Percentiles rank a stretch among this genome's conserved stretches.
These are phyloP conservation scores for Rousettus madagascariensis DNA, from an alignment of 2,797 vertebrate species.

Conservation along the genomic window DNA sequence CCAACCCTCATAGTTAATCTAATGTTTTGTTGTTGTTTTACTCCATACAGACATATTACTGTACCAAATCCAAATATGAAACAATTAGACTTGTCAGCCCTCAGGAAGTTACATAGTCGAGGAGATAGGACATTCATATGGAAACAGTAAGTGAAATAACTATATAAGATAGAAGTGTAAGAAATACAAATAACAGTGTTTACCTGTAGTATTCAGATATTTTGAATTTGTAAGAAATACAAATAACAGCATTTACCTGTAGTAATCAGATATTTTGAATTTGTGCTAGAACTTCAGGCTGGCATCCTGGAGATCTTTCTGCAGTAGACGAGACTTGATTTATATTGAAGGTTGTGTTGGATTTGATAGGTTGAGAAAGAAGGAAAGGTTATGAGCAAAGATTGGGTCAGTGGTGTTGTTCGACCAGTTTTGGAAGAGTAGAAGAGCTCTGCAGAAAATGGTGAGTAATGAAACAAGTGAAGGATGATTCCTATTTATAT, in stretches of 20 bases:
- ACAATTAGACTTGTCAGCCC: background rate
- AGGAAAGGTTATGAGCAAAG: background rate
- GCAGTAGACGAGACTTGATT: background rate
- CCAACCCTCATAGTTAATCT: background rate
- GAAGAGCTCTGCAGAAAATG: background rate
- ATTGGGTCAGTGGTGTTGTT: background rate
- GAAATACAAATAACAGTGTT: background rate
- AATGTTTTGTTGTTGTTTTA: background rate
- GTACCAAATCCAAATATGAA: background rate
- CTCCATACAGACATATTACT: background rate
- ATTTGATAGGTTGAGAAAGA: background rate
- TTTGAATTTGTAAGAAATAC: background rate
- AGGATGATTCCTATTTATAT: background rate
- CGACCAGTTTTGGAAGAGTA: background rate
- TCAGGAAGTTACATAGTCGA: background rate
- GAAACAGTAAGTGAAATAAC: background rate
- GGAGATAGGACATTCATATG: background rate
- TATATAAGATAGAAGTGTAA: background rate
- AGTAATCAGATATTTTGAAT: constrained; percentile 5
- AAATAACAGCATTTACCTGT: background rate
- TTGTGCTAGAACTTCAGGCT: background rate
- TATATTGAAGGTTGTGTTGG: background rate
- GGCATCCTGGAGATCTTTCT: background rate
- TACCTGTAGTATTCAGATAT: background rate
- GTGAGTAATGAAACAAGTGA: background rate